phyloP scores from a whole-genome alignment of 2,797 vertebrate species.

The Sebastes nivosus region DNA sequence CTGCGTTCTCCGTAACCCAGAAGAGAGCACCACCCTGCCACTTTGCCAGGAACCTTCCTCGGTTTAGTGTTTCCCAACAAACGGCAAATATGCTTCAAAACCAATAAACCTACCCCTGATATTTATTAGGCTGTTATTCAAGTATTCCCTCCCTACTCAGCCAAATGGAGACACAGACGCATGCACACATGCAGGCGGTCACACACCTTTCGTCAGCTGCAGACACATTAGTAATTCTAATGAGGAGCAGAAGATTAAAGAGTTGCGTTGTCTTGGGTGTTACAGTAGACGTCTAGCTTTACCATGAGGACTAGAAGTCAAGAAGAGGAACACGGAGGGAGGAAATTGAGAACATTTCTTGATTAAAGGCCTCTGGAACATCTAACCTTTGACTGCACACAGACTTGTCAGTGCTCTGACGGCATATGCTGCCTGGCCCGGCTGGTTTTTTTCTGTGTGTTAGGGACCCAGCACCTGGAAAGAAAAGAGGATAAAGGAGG shows the following conservation, averaged over 20 bases:
- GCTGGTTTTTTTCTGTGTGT: slow-evolving; percentile 20
- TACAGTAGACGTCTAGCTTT: slow-evolving; percentile 81
- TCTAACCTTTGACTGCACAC: slow-evolving; percentile 83
- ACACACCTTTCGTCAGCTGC: slow-evolving; percentile 65
- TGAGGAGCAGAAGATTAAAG: slow-evolving; percentile 83
- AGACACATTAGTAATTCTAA: slow-evolving; percentile 84
- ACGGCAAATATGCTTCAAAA: slow-evolving; percentile 85
- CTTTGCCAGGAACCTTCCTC: slow-evolving; percentile 82
- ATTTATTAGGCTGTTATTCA: slow-evolving; percentile 86
- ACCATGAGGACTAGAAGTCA: slow-evolving; percentile 75
- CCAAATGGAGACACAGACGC: slow-evolving; percentile 56
- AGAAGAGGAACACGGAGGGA: slow-evolving; percentile 71
- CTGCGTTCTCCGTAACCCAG: slow-evolving; percentile 78
- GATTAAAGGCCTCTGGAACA: slow-evolving; percentile 84
- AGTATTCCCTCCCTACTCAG: slow-evolving; percentile 75
- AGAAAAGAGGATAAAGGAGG: slow-evolving; percentile 32
- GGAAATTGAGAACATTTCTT: slow-evolving; percentile 83
- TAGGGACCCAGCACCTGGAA: slow-evolving; percentile 54
- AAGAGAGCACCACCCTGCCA: slow-evolving; percentile 84
- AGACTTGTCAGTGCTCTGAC: slow-evolving; percentile 49
- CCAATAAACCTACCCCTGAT: slow-evolving; percentile 84
- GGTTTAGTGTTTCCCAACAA: slow-evolving; percentile 86
- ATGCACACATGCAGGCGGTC: slow-evolving; percentile 35
- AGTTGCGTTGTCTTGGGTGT: slow-evolving; percentile 71
- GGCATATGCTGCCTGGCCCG: slow-evolving; percentile 39